These are phyloP conservation scores for Balearica regulorum DNA, from an alignment of 2,797 vertebrate species.

Conservation along the genomic window DNA sequence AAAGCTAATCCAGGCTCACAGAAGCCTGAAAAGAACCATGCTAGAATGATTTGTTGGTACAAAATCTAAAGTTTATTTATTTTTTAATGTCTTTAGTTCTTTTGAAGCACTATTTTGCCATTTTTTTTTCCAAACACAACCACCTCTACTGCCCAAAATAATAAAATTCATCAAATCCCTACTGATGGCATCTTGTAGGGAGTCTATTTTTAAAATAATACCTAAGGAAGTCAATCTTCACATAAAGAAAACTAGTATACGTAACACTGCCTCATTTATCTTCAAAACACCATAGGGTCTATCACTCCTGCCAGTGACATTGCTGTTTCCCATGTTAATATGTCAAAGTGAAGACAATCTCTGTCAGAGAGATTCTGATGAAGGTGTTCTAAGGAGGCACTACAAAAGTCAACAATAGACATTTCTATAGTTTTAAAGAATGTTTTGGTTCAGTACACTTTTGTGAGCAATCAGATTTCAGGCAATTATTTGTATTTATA, in stretches of 20 bases:
- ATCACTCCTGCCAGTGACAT: neutral
- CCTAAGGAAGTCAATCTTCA: neutral
- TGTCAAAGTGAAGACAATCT: neutral
- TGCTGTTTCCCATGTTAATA: neutral
- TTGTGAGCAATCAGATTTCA: neutral
- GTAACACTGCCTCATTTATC: neutral
- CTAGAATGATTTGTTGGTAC: neutral
- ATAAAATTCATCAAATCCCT: neutral
- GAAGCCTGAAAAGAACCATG: neutral
- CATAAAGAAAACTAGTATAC: neutral
- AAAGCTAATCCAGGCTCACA: neutral
- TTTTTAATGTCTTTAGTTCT: neutral
- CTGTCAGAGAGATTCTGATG: neutral
- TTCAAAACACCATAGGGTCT: neutral
- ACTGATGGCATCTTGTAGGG: neutral
- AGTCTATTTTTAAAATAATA: neutral
- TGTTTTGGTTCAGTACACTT: neutral
- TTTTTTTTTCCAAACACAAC: neutral
- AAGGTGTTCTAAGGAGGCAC: neutral
- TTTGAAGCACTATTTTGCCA: neutral
- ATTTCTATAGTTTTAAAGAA: neutral
- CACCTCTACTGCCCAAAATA: neutral
- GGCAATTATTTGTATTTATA: slow-evolving; percentile 1
- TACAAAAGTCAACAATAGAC: neutral
- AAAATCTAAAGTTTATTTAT: neutral